A percentile compares a stretch with the other conserved stretches of the same genome.
Conservation (phyloP, 2,113 vertebrate species). For the Lepisosteus osseus region DNA sequence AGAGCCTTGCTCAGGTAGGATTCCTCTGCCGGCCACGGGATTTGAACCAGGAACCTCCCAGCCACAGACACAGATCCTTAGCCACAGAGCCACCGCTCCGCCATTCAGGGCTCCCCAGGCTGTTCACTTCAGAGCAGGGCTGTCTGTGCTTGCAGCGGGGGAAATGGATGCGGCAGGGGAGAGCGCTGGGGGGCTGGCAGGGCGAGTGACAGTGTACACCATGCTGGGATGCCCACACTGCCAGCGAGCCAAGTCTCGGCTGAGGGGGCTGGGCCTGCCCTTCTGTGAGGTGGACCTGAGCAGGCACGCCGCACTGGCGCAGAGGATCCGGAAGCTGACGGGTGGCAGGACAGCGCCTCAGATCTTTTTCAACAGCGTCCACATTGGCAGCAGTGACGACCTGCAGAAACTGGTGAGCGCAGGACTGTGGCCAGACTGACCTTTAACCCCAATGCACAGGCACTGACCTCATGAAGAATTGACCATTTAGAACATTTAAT, state of each 20-base stretch:
- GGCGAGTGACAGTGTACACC: conserved; percentile 65
- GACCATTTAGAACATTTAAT: too few species aligned
- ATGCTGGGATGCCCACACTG: conserved; percentile 67
- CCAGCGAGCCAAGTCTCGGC: conserved; percentile 55
- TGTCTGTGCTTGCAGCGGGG: conserved; percentile 16
- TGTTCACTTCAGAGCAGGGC: too few species aligned
- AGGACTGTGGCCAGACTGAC: neutral
- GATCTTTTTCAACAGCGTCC: conserved; percentile 68
- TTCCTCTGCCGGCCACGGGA: too few species aligned
- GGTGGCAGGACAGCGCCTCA: conserved; percentile 64
- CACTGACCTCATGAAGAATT: too few species aligned
- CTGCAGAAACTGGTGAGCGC: conserved; percentile 62
- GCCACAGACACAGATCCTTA: too few species aligned
- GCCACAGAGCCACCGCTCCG: too few species aligned
- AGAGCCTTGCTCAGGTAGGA: too few species aligned
- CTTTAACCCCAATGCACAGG: too few species aligned
- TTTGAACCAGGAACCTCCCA: too few species aligned
- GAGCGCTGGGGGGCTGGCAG: conserved; percentile 33
- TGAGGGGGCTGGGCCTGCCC: conserved; percentile 50
- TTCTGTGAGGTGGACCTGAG: conserved; percentile 59
- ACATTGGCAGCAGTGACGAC: conserved; percentile 62
- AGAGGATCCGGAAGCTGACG: conserved; percentile 54
- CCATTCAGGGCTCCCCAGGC: too few species aligned
- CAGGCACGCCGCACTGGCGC: conserved; percentile 47
- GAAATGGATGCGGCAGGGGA: conserved; percentile 50